phyloP scores from a whole-genome alignment of 2,113 vertebrate species.

The Gallinago paraguaiae region DNA sequence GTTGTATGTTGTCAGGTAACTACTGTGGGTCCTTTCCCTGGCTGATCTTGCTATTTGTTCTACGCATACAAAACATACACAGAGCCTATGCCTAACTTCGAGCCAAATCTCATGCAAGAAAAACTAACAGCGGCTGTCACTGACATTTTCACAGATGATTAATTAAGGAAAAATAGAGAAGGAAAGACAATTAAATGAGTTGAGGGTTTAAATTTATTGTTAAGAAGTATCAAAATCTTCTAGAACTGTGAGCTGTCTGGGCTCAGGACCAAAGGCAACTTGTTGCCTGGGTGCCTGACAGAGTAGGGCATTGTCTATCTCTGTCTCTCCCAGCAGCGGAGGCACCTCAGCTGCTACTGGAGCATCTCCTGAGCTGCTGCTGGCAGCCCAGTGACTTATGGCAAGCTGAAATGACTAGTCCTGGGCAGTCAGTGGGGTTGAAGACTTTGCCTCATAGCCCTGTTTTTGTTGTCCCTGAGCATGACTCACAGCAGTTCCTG shows the following conservation, averaged over 20 bases:
- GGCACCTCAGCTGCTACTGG: fast-evolving
- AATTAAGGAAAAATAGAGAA: neutral
- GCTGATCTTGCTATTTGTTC: neutral
- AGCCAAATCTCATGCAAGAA: neutral
- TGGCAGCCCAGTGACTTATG: neutral
- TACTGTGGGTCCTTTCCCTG: neutral
- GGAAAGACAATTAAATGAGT: neutral
- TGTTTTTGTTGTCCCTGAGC: neutral
- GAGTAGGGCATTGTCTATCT: neutral
- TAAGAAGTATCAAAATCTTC: neutral
- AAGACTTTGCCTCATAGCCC: neutral
- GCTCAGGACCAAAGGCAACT: neutral
- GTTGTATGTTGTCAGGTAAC: neutral
- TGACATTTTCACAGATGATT: neutral
- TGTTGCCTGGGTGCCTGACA: neutral
- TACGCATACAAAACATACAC: neutral
- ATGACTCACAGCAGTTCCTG: neutral
- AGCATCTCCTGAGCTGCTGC: neutral
- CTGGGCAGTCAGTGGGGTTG: neutral
- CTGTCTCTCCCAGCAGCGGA: neutral
- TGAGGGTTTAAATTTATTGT: neutral
- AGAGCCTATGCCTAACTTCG: neutral
- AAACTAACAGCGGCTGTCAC: neutral
- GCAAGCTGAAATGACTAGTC: neutral
- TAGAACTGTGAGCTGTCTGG: neutral